Conservation (phyloP, 2,113 vertebrate species). For the Campylomormyrus numenius region DNA sequence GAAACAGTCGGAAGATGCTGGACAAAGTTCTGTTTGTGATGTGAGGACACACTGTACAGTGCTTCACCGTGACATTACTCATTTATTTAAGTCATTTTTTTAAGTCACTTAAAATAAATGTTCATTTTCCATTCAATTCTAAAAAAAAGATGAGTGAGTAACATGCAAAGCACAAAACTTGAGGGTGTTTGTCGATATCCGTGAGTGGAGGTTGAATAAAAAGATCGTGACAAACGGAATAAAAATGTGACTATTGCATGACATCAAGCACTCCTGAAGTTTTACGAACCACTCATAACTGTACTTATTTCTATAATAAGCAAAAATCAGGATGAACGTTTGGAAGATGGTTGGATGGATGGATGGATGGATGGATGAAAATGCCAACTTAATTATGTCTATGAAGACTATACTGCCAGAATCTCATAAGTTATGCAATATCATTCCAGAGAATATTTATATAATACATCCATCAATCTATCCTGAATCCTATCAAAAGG, state of each 20-base stretch:
- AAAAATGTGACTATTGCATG: neutral
- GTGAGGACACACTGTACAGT: neutral
- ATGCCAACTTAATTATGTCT: neutral
- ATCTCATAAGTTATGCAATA: neutral
- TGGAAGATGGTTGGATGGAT: neutral
- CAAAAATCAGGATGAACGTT: neutral
- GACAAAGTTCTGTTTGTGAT: neutral
- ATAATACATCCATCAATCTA: neutral
- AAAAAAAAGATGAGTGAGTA: neutral
- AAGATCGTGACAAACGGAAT: neutral
- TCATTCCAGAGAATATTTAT: neutral
- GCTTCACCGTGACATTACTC: neutral
- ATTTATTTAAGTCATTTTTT: neutral
- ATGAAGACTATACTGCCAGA: neutral
- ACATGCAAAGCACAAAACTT: neutral
- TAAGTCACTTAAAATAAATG: neutral
- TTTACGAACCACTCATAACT: neutral
- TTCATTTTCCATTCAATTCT: neutral
- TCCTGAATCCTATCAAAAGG: neutral
- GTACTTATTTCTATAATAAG: neutral
- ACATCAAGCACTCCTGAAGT: neutral
- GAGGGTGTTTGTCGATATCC: neutral
- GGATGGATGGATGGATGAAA: neutral
- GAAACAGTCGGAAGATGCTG: neutral
- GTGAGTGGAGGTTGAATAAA: neutral